These are phyloP conservation scores for Polypedilum vanderplanki DNA, from an alignment of 1,140 invertebrate species.

Conservation along the genomic window DNA sequence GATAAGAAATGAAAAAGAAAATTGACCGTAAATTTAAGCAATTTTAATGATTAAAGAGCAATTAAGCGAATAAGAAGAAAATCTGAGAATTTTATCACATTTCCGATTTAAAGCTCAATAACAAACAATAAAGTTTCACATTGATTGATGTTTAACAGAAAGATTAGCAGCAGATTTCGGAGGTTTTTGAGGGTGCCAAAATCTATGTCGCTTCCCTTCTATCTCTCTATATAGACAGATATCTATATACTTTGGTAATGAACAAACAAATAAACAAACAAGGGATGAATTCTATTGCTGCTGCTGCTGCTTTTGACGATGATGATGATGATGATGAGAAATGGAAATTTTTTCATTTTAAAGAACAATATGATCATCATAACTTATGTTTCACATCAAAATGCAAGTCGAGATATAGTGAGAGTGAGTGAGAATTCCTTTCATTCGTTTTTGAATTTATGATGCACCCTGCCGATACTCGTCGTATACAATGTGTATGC, in stretches of 20 bases:
- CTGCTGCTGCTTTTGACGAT: not conserved
- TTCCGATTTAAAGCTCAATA: not conserved
- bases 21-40: not conserved
- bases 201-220: not conserved
- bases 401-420: too few species aligned
- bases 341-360: too few species aligned
- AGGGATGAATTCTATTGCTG: not conserved
- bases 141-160: constrained; percentile 9
- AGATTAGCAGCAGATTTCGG: not conserved
- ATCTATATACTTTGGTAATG: constrained; percentile 13
- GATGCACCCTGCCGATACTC: not conserved
- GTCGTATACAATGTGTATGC: not conserved
- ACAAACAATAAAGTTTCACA: not conserved
- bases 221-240: not conserved
- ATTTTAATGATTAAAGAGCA: not conserved
- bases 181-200: constrained; percentile 2
- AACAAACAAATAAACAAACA: constrained; percentile 13
- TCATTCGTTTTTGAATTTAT: not conserved
- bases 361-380: not conserved
- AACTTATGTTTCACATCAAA: constrained; percentile 13
- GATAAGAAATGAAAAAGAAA: constrained; percentile 12
- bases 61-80: not conserved
- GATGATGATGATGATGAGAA: not conserved
- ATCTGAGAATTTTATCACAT: not conserved
- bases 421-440: not conserved